phyloP scores from a whole-genome alignment of 2,797 vertebrate species.

The Rhinatrema bivittatum region DNA sequence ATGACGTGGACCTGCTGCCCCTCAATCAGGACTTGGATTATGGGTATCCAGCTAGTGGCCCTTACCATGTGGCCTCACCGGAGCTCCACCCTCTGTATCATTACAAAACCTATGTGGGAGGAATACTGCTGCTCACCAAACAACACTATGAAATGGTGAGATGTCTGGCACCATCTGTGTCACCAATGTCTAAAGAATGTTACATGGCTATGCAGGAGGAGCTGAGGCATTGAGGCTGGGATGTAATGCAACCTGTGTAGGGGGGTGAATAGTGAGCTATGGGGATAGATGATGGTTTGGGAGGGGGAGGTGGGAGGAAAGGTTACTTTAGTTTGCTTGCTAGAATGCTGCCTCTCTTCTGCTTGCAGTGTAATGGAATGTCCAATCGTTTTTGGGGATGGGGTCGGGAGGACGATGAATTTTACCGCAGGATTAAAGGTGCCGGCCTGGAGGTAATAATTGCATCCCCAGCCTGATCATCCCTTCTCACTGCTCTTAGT shows the following conservation, averaged over 20 bases:
- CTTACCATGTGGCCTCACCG: slow-evolving; percentile 89
- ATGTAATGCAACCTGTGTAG: too few relatives aligned
- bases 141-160: slow-evolving; percentile 84
- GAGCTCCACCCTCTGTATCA: slow-evolving; percentile 95
- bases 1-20: slow-evolving; percentile 91
- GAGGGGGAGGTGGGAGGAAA: neutral
- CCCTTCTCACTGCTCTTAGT: neutral
- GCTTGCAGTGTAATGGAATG: slow-evolving; percentile 93
- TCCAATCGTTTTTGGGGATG: slow-evolving; percentile 98
- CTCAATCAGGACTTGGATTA: slow-evolving; percentile 88
- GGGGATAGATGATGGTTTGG: neutral
- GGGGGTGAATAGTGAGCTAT: fast-evolving
- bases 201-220: too few relatives aligned
- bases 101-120: slow-evolving; percentile 92
- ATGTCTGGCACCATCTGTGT: too few relatives aligned
- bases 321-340: neutral
- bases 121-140: slow-evolving; percentile 92
- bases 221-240: neutral
- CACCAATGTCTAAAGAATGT: too few relatives aligned
- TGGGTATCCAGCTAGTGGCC: slow-evolving; percentile 78
- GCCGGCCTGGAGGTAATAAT: slow-evolving; percentile 78
- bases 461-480: too few relatives aligned
- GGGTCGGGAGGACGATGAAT: slow-evolving; percentile 94
- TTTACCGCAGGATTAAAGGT: slow-evolving; percentile 84
- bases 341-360: neutral